A percentile compares a stretch with the other conserved stretches of the same genome.
Evolutionary conservation across 1,140 invertebrate genomes (phyloP).

Genomic region (Bombus vancouverensis): DNA sequence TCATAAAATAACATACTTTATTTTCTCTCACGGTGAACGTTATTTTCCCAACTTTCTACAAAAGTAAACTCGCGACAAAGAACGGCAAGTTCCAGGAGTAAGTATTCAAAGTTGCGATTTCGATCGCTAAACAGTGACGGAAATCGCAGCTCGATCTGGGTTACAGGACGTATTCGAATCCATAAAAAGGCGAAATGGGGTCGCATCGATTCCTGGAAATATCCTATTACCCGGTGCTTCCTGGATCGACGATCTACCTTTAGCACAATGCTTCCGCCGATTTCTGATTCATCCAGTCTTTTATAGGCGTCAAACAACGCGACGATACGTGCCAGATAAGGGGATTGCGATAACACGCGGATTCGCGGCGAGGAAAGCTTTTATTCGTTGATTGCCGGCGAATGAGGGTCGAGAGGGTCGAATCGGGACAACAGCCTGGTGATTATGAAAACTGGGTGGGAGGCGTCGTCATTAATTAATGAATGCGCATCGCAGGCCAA

Average conservation of each 20-base stretch:
- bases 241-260: background rate
- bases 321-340: background rate
- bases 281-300: background rate
- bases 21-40: background rate
- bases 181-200: background rate
- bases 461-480: slow-evolving; percentile 61
- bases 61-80: background rate
- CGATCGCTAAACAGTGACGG: background rate
- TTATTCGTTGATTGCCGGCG: slow-evolving; percentile 39
- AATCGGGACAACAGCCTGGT: slow-evolving; percentile 27
- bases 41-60: background rate
- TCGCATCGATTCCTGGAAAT: background rate
- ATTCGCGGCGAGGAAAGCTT: slow-evolving; percentile 4
- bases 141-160: too few relatives aligned
- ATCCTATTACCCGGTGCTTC: background rate
- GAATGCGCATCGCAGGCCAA: slow-evolving; percentile 50
- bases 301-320: background rate
- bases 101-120: background rate
- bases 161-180: background rate
- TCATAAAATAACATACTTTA: too few relatives aligned
- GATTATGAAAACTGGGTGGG: slow-evolving; percentile 57
- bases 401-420: slow-evolving; percentile 28
- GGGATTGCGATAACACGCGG: background rate
- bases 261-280: background rate
- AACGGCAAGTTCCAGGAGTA: background rate